Evolutionary conservation across 2,797 vertebrate species (phyloP), one percentile per base, ranked within the genome.

Genomic region (Mormyrus hasselquistii): DNA sequence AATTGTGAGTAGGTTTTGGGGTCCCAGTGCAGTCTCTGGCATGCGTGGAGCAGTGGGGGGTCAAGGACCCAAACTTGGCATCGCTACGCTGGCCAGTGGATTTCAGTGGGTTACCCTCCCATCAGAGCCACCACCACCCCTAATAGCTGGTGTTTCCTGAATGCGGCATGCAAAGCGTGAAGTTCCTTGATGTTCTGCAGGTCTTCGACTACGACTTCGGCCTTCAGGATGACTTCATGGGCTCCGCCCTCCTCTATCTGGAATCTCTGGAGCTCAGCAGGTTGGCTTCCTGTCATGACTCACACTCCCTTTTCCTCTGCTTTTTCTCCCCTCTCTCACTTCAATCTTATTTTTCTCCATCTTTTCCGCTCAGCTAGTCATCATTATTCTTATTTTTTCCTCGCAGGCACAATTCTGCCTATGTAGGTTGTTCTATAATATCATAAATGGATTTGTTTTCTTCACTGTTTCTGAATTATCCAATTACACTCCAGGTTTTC

Each of bases 121-220:
- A 25, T 62, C 22, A 69, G 62, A 29, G 25, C 4, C 62, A 34
- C 25, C 22, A 65, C 59, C 62, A 12, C 25, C 62, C 25, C 1
- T 34, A 47, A 82, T 47, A 2, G 4, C 38, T 47, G 14, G n/a
- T 14, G 8, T 3, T 47, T 47, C 19, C 34, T n/a, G 76, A 16
- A 22, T 47, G 34, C n/a, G 47, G 19, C 41, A 7, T n/a, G 41
- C 38, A 82, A 41, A 47, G 76, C 0, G 5, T 82, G 19, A 82
- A n/a, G 73, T 16, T 8, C 3, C 22, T 52, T 41, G 10, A 41
- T 87, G 10, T 84, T 2, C 52, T 89, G 44, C 92, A 99, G 98
- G 98, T 99, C 88, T 99, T 98, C 94, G 98, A 99, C 92, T 98
- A 98, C 92, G 98, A 99, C 93, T 99, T 99, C 87, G 97, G 97